These are phyloP conservation scores for Noctua pronuba DNA, from an alignment of 2,888 invertebrate species.

Conservation along the genomic window DNA sequence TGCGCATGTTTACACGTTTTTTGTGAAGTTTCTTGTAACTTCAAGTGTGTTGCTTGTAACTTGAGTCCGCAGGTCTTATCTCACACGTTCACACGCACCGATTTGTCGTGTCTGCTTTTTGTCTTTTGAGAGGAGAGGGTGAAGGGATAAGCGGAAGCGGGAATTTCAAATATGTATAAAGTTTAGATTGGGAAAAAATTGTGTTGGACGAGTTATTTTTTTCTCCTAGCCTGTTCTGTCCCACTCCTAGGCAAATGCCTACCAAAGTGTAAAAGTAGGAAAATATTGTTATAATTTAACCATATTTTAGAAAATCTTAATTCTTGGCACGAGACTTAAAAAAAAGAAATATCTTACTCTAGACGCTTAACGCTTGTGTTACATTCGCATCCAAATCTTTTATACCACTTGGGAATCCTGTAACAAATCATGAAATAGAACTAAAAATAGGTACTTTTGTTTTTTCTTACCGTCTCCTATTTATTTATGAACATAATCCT, in stretches of 20 bases:
- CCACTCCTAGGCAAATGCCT: not conserved
- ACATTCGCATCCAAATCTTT: not conserved
- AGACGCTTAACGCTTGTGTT: conserved; percentile 5
- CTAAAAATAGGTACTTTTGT: conserved; percentile 9
- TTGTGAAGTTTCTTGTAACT: conserved; percentile 68
- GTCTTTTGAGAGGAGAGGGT: conserved; percentile 64
- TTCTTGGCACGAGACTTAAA: not conserved
- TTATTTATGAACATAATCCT: conserved; percentile 6
- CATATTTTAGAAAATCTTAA: no score
- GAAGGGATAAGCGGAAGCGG: conserved; percentile 54
- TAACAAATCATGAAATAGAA: conserved; percentile 24
- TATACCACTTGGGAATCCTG: not conserved
- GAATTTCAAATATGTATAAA: not conserved
- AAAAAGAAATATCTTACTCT: not conserved
- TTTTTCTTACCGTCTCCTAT: not conserved
- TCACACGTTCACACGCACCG: conserved; percentile 82
- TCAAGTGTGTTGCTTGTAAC: conserved; percentile 67
- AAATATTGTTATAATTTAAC: no score
- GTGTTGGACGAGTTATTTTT: not conserved
- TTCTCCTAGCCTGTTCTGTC: not conserved
- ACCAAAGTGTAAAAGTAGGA: no score
- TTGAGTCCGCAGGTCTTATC: conserved; percentile 73
- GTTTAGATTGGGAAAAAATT: no score
- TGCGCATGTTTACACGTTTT: conserved; percentile 73
- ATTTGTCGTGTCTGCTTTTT: conserved; percentile 80